Base-by-base conservation (phyloP, 2,888 invertebrate species). In the Coelopa pilipes region DNA sequence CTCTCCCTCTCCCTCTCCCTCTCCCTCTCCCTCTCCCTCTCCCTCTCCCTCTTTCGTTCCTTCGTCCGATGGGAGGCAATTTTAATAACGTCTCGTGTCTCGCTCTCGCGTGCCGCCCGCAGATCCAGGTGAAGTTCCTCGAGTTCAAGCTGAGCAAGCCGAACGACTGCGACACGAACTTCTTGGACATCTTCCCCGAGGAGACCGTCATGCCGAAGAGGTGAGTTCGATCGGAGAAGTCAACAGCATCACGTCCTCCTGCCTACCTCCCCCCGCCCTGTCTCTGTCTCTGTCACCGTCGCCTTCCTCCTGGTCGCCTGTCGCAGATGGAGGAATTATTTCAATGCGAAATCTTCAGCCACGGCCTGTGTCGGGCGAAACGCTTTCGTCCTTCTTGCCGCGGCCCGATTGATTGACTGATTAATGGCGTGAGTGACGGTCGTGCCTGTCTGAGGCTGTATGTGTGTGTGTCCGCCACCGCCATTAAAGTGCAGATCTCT, bases 91-190 rank as follows among this genome's bases (percentile, higher is more conserved):
- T 15, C 17, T 50, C 13, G 1, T 70, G 12, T 53, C 11, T 5
- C 50, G 19, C 68, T 34, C 34, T 34, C 34, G 34, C 34, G 71
- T 78, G 72, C 75, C 74, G 67, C 50, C 81, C 81, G 17, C 87
- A 94, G 93, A 92, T 94, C 81, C 92, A 92, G 83, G 87, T 94
- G 75, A 89, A 90, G 78, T 94, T 94, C 86, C 86, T 89, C 76
- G 87, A 87, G 62, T 94, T 94, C 86, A 87, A 89, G 73, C 88
- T 94, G 81, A 90, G 90, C 67, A 91, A 90, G 80, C 94, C 94
- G 34, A 94, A 94, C 87, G 93, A 94, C 83, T 94, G 94, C 85
- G 92, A 92, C 70, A 90, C 89, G 74, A 94, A 94, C 88, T 94
- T 92, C 84, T 89, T 94, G 77, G 92, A 94, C 84, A 90, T 94